phyloP scores from a whole-genome alignment of 2,113 vertebrate species.

The Poeciliopsis turrubarensis region DNA sequence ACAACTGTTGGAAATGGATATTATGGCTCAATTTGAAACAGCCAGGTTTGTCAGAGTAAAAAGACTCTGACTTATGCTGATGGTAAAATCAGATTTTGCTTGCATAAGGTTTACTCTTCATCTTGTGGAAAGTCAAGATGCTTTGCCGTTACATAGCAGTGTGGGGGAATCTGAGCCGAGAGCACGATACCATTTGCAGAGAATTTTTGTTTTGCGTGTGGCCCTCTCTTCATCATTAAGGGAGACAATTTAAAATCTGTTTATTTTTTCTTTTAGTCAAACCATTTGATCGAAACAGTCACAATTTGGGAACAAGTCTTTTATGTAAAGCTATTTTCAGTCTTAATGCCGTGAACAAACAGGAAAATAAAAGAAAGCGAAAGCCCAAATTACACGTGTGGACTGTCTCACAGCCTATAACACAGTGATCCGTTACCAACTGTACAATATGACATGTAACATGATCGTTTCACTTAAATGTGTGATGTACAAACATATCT shows the following conservation, averaged over 20 bases:
- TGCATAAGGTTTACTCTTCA: conserved; percentile 60
- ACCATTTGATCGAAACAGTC: no score
- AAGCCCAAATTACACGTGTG: background rate
- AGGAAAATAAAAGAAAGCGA: background rate
- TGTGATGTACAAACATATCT: background rate
- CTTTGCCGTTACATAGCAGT: conserved; percentile 52
- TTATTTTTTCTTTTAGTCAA: background rate
- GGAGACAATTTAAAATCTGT: conserved; percentile 41
- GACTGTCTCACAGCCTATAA: background rate
- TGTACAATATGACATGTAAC: conserved; percentile 33
- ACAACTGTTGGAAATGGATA: conserved; percentile 63
- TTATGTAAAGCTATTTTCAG: background rate
- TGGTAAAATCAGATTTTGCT: conserved; percentile 68
- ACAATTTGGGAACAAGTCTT: background rate
- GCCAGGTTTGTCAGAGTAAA: conserved; percentile 46
- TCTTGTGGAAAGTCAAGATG: conserved; percentile 32
- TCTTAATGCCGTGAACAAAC: background rate
- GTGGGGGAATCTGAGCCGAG: conserved; percentile 16
- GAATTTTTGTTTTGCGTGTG: conserved; percentile 9
- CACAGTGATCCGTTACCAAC: conserved; percentile 4
- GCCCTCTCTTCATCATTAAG: conserved; percentile 38
- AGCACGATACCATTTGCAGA: conserved; percentile 19
- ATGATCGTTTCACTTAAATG: conserved; percentile 29
- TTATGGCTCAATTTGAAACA: conserved; percentile 39
- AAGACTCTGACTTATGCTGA: conserved; percentile 53